A percentile compares a stretch with the other conserved stretches of the same genome.
These are phyloP conservation scores for Pogonognathellus flavescens DNA, from an alignment of 1,140 invertebrate species.

Conservation along the genomic window DNA sequence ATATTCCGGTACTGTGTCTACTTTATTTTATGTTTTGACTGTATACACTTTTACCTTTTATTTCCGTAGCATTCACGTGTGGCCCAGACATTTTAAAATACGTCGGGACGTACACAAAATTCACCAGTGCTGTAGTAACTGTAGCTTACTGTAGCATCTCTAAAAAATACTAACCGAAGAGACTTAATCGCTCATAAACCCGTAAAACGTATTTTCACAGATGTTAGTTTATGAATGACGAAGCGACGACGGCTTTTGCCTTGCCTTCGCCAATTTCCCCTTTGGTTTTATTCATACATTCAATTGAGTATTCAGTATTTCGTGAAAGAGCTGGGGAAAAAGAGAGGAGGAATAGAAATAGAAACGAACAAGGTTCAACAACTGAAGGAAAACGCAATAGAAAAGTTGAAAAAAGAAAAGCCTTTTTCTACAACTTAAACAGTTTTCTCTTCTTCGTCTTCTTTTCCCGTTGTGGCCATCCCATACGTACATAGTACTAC, in stretches of 20 bases:
- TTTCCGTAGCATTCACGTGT: too few relatives aligned
- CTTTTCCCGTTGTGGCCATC: background rate
- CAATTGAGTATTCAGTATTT: conserved; percentile 27
- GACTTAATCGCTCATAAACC: background rate
- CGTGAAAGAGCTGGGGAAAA: background rate
- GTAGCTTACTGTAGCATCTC: background rate
- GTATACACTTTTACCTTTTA: too few relatives aligned
- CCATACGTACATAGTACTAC: too few relatives aligned
- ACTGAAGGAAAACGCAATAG: background rate
- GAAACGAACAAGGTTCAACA: background rate
- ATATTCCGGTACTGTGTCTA: too few relatives aligned
- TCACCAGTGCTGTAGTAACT: too few relatives aligned
- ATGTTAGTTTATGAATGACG: background rate
- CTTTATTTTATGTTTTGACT: too few relatives aligned
- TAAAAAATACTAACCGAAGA: background rate
- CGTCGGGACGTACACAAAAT: too few relatives aligned
- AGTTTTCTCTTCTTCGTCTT: conserved; percentile 1
- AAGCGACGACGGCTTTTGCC: background rate
- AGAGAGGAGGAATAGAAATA: background rate
- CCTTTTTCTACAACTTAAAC: conserved; percentile 23
- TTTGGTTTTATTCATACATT: background rate
- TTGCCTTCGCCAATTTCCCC: conserved; percentile 1
- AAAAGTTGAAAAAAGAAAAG: conserved; percentile 27
- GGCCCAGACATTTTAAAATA: too few relatives aligned
- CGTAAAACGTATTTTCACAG: background rate